phyloP scores from a whole-genome alignment of 2,888 invertebrate species.

The Colostygia pectinataria region DNA sequence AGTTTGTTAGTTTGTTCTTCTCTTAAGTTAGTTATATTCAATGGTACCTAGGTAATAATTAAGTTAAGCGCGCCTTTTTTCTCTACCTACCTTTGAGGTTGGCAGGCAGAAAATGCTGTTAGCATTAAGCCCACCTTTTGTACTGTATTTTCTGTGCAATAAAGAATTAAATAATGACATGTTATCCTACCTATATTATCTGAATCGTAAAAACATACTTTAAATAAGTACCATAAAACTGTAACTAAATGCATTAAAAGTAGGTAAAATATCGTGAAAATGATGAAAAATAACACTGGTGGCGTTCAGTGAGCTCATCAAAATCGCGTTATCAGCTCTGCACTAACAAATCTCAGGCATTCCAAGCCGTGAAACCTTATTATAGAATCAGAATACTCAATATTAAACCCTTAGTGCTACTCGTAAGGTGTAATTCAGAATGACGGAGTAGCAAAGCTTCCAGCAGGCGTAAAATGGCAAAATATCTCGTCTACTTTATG shows the following conservation, averaged over 20 bases:
- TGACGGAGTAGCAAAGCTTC: conserved; percentile 42
- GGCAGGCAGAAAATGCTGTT: no score
- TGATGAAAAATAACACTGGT: conserved; percentile 36
- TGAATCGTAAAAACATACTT: no score
- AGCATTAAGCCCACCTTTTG: no score
- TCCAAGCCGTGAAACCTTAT: conserved; percentile 32
- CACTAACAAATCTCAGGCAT: conserved; percentile 49
- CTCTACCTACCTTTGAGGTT: no score
- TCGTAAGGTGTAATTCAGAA: conserved; percentile 31
- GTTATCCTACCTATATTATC: no score
- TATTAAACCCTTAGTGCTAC: conserved; percentile 39
- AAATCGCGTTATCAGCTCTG: conserved; percentile 60
- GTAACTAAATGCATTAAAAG: background rate
- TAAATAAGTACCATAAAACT: no score
- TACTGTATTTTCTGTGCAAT: no score
- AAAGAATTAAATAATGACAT: background rate
- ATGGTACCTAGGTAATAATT: no score
- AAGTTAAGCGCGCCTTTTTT: no score
- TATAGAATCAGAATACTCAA: conserved; percentile 33
- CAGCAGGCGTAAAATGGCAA: conserved; percentile 46
- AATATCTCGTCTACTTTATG: conserved; percentile 45
- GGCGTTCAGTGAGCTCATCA: conserved; percentile 54
- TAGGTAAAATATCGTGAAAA: conserved; percentile 36
- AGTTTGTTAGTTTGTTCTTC: no score
- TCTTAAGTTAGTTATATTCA: no score